Evolutionary conservation across 2,888 invertebrate species (phyloP).

Genomic region (Empis stercorea): DNA sequence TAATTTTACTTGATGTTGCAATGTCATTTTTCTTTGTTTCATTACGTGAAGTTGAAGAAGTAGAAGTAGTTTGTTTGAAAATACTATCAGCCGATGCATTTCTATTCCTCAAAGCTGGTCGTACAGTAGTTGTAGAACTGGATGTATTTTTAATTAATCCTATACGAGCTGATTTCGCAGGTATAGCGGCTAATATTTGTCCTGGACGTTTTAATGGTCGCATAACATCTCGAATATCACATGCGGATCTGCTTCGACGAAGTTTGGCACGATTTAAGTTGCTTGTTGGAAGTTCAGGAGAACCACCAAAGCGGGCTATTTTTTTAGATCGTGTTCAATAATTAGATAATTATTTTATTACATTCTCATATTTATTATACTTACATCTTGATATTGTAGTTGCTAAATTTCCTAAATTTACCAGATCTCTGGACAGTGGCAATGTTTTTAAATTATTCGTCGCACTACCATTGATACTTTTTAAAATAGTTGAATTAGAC

Average conservation of each 20-base stretch:
- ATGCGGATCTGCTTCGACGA: conserved; percentile 27
- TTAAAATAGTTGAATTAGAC: conserved; percentile 10
- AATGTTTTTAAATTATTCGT: conserved; percentile 4
- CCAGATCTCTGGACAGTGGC: conserved; percentile 18
- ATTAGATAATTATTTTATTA: no score
- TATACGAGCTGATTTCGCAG: conserved; percentile 23
- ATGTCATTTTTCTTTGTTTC: background rate
- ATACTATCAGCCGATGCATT: no score
- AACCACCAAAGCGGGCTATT: conserved; percentile 19
- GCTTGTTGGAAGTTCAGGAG: conserved; percentile 21
- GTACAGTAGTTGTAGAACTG: conserved; percentile 5
- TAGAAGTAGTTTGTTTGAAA: no score
- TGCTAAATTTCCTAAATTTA: conserved; percentile 19
- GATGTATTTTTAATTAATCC: conserved; percentile 9
- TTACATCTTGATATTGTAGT: no score
- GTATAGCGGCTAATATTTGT: conserved; percentile 24
- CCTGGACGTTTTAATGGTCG: conserved; percentile 22
- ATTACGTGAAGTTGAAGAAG: background rate
- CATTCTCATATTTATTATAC: no score
- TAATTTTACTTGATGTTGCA: background rate
- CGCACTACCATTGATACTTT: background rate
- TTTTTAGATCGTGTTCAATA: no score
- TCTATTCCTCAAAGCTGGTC: no score
- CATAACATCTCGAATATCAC: conserved; percentile 20
- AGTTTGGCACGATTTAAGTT: conserved; percentile 17